A percentile compares a stretch with the other conserved stretches of the same genome.
phyloP scores from a whole-genome alignment of 1,140 invertebrate genomes.

The Drosophila tropicalis region DNA sequence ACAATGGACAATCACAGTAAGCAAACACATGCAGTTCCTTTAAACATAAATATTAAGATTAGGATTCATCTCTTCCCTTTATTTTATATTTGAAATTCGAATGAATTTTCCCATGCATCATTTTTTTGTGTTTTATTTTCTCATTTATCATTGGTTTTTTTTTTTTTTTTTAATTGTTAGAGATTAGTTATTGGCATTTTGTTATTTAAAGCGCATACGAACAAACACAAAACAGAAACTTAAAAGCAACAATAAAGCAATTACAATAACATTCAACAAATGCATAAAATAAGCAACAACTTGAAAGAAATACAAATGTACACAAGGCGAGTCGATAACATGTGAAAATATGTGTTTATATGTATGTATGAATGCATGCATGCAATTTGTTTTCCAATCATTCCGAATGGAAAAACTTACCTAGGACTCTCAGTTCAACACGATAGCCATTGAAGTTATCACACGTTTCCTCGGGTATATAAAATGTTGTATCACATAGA shows the following conservation, averaged over 20 bases:
- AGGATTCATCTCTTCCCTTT: background rate
- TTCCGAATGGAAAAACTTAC: slow-evolving; percentile 51
- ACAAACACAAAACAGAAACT: background rate
- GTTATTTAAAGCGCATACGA: slow-evolving; percentile 1
- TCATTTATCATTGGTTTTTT: background rate
- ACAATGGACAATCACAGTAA: slow-evolving; percentile 49
- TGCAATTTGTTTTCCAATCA: background rate
- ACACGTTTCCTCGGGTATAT: slow-evolving; percentile 82
- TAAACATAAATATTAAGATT: background rate
- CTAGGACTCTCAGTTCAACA: slow-evolving; percentile 79
- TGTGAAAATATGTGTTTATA: too few species aligned
- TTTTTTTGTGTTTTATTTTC: background rate
- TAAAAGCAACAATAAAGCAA: slow-evolving; percentile 9
- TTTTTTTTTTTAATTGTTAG: too few species aligned
- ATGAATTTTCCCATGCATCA: too few species aligned
- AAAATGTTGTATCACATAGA: slow-evolving; percentile 83
- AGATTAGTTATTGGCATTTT: background rate
- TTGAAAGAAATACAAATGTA: slow-evolving; percentile 8
- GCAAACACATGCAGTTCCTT: slow-evolving; percentile 28
- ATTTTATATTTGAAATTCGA: background rate
- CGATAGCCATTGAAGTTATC: slow-evolving; percentile 83
- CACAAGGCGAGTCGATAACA: background rate
- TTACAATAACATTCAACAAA: slow-evolving; percentile 3
- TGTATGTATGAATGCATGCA: background rate
- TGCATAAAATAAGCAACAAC: slow-evolving; percentile 15